phyloP scores from a whole-genome alignment of 2,113 vertebrate species.

The Castor canadensis region DNA sequence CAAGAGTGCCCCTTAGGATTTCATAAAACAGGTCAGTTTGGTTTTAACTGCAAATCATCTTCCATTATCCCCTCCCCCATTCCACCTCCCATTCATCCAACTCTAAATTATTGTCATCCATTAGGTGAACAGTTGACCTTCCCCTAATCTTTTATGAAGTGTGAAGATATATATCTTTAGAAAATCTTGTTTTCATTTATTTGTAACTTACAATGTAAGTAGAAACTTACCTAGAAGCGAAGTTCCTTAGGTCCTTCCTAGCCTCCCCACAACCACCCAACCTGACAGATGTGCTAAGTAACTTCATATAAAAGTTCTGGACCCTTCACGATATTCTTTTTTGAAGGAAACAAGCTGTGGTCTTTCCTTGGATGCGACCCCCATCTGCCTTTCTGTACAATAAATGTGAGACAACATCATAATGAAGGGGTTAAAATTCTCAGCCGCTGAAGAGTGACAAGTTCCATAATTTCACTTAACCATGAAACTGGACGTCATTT shows the following conservation, averaged over 20 bases:
- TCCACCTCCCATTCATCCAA: neutral
- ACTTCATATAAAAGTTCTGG: neutral
- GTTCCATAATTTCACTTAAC: neutral
- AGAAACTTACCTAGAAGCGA: neutral
- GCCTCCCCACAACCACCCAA: neutral
- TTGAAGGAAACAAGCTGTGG: neutral
- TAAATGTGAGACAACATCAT: neutral
- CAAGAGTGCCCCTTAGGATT: neutral
- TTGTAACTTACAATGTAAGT: neutral
- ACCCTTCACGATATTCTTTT: neutral
- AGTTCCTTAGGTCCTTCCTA: neutral
- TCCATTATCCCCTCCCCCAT: neutral
- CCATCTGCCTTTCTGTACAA: neutral
- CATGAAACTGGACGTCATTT: neutral
- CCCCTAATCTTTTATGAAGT: neutral
- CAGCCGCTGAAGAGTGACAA: neutral
- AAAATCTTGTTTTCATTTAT: neutral
- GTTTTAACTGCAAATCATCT: neutral
- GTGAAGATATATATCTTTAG: neutral
- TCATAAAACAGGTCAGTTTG: neutral
- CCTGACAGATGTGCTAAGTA: neutral
- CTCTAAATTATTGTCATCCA: neutral
- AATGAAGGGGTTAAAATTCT: neutral
- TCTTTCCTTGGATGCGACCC: neutral
- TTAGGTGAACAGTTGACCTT: neutral